Evolutionary conservation across 2,888 invertebrate genomes (phyloP), one percentile per base, ranked within the genome.

Genomic region (Arrhopalites spinosus): DNA sequence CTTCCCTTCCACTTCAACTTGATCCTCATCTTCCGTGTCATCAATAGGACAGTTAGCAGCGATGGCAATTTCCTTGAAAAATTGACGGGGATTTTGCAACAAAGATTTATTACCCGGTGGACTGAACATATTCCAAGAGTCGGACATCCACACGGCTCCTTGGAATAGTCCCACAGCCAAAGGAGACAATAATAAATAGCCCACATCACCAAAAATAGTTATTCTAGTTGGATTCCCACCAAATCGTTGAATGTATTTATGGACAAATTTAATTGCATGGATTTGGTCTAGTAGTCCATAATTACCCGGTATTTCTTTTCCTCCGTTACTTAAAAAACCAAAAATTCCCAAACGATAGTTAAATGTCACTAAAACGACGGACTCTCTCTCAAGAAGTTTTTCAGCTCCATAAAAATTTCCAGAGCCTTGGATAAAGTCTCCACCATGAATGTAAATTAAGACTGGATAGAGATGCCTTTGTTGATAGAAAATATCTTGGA

Each of bases 241-340:
- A 71, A 82, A 82, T n/a, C 79, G 59, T 43, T 81, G 80, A 56
- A 82, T 79, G 45, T 81, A 78, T 20, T 78, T 78, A n/a, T 81
- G 71, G 15, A 81, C 73, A 80, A 80, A 82, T 71, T 77, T 78
- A 59, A 82, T 71, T 30, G 78, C 81, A 15, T 74, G 73, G 1
- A 82, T 76, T 75, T 82, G 82, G 66, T 82, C 82, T 5, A 78
- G 64, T 0, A 82, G 69, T 1, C 82, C 70, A 66, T 80, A 82
- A 50, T 82, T 82, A 25, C 82, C 82, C 0, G 77, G 53, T 8
- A 81, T 67, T 0, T 29, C 36, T 2, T 70, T 73, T 30, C 76
- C 78, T 0, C 79, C 80, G 43, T 66, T 76, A 20, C 74, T 72
- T 11, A 82, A 74, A 59, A 79, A 82, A 0, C 82, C 82, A 11